Base-by-base conservation (phyloP, 2,797 vertebrate genomes). In the Enteromius anoplus region DNA sequence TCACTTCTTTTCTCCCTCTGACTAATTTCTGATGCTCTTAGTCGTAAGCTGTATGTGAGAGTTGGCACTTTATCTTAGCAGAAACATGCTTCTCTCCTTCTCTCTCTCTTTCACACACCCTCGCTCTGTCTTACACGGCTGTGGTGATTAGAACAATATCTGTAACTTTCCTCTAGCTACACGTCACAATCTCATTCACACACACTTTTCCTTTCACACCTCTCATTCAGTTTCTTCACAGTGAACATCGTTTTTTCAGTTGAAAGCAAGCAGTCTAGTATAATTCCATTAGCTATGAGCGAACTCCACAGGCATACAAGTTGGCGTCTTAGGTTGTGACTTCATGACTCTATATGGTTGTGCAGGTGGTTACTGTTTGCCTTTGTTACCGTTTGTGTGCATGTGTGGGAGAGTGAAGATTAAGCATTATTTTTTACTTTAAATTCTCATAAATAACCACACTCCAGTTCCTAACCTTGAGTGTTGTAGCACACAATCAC, bases 21-120 rank as follows among this genome's bases (percentile, higher is more conserved):
- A 7, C 86, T 80, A 34, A 51, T 17, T 47, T 78, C 79, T 6
- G 64, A 34, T 84, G 78, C 89, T 86, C 76, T 72, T 78, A 77
- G 71, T 71, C 84, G 81, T 78, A 87, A 70, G 89, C 53, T 87
- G 78, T 23, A 87, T 87, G 65, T 55, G 64, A 65, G 68, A 53
- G 88, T 84, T 82, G 86, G 80, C 92, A 84, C 78, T 91, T 93
- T 92, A 92, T 89, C 89, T 87, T 93, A 89, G 91, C 88, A 90
- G 89, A 89, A 92, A 89, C 91, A 92, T 51, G 84, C 65, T 23
- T 69, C 62, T 75, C 45, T 76, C 47, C 80, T 72, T 82, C 81
- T 55, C 78, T 64, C 82, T 51, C 55, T 37, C 68, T 53, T 26
- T n/a, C 66, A 37, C 55, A 45, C 66, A 37, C 75, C 32, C 86